Conservation (phyloP, 2,888 invertebrate genomes). For the Tinea semifulvella region DNA sequence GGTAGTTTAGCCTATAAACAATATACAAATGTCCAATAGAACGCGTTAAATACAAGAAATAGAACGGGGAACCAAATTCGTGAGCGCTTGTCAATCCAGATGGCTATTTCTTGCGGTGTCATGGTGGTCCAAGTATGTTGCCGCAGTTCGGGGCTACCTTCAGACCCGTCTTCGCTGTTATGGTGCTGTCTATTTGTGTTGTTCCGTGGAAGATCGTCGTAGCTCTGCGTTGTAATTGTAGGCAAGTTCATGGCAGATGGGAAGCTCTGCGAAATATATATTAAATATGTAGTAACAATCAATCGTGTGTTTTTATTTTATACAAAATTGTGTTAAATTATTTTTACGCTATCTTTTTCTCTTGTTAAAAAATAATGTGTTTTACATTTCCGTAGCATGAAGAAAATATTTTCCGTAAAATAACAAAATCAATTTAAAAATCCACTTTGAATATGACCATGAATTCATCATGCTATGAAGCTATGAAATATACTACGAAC, state of each 20-base stretch:
- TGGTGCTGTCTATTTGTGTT: slow-evolving; percentile 27
- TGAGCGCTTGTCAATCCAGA: slow-evolving; percentile 85
- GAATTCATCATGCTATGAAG: too few relatives aligned
- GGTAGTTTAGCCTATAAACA: too few relatives aligned
- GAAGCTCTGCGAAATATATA: slow-evolving; percentile 59
- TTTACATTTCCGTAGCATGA: too few relatives aligned
- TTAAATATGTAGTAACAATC: not conserved
- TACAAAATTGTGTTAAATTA: too few relatives aligned
- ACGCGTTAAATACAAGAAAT: slow-evolving; percentile 80
- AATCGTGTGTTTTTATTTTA: too few relatives aligned
- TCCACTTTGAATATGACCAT: too few relatives aligned
- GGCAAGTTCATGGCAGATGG: slow-evolving; percentile 72
- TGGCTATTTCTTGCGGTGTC: slow-evolving; percentile 89
- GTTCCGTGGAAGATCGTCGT: slow-evolving; percentile 60
- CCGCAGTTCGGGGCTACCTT: slow-evolving; percentile 36
- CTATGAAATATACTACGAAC: too few relatives aligned
- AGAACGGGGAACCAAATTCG: slow-evolving; percentile 79
- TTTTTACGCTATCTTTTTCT: too few relatives aligned
- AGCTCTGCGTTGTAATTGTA: slow-evolving; percentile 74
- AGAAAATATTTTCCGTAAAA: too few relatives aligned
- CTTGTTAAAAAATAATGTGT: too few relatives aligned
- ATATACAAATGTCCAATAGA: slow-evolving; percentile 83
- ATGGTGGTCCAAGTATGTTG: slow-evolving; percentile 77
- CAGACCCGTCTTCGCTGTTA: slow-evolving; percentile 45
- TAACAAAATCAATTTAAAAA: too few relatives aligned